Evolutionary conservation across 2,888 invertebrate genomes (phyloP).

Genomic region (Gymnocheta viridis): DNA sequence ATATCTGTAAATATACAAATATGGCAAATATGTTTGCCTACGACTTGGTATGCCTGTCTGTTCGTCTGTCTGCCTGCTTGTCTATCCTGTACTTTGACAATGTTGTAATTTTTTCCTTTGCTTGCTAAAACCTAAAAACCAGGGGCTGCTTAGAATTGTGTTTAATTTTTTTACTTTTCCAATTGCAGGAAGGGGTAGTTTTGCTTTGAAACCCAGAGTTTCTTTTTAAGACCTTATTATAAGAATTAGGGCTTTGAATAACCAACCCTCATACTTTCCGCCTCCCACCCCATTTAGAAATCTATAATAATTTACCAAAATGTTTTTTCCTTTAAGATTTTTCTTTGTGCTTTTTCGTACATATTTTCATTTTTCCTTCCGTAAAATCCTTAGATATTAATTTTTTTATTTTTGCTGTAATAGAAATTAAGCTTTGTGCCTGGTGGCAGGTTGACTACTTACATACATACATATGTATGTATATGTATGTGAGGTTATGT

Average conservation of each 20-base stretch:
- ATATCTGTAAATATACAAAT: neutral
- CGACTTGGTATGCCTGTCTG: neutral
- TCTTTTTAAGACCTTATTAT: conserved; percentile 48
- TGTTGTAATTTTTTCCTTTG: conserved; percentile 21
- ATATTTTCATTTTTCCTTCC: conserved; percentile 17
- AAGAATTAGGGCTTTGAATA: conserved; percentile 57
- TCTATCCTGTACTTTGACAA: conserved; percentile 16
- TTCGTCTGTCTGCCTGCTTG: neutral
- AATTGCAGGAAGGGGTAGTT: conserved; percentile 41
- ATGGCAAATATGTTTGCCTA: conserved; percentile 4
- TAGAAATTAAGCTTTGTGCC: conserved; percentile 18
- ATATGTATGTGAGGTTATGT: neutral
- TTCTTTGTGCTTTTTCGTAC: conserved; percentile 15
- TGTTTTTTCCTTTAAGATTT: conserved; percentile 23
- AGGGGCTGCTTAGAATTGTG: conserved; percentile 42
- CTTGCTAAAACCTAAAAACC: conserved; percentile 18
- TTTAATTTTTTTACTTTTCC: conserved; percentile 28
- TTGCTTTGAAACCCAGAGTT: conserved; percentile 6
- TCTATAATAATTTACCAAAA: conserved; percentile 14
- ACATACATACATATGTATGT: neutral
- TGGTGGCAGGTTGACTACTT: conserved; percentile 18
- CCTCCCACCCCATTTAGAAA: conserved; percentile 20
- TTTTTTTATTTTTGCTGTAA: neutral
- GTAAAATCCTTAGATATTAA: neutral
- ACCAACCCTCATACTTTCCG: conserved; percentile 28